These are phyloP conservation scores for Petrocephalus microphthalmus DNA, from an alignment of 2,113 vertebrate genomes.

Conservation along the genomic window DNA sequence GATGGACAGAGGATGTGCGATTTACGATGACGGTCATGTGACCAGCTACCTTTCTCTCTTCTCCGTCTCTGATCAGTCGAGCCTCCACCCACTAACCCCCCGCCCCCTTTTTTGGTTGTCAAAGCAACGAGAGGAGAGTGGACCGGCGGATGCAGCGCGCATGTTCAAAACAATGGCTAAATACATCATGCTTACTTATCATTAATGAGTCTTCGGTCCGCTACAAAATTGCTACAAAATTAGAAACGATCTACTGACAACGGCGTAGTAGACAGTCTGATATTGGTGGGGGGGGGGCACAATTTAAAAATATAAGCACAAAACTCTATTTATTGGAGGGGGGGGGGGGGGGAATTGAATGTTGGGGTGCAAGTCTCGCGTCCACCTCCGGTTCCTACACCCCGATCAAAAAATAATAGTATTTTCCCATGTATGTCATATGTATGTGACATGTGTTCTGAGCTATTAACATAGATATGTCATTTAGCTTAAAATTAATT, in stretches of 20 bases:
- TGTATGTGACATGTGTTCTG: too few species aligned
- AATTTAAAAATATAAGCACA: neutral
- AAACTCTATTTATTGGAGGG: neutral
- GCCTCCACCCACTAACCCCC: slow-evolving; percentile 31
- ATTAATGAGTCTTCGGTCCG: neutral
- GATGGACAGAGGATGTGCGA: slow-evolving; percentile 14
- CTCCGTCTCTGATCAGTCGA: slow-evolving; percentile 29
- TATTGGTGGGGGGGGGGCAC: neutral
- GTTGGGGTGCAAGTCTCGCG: neutral
- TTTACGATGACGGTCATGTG: slow-evolving; percentile 42
- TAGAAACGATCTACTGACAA: neutral
- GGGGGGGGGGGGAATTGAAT: neutral
- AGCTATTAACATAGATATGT: neutral
- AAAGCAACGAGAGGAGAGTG: slow-evolving; percentile 55
- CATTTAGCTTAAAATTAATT: neutral
- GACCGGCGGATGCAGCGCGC: slow-evolving; percentile 62
- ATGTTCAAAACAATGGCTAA: slow-evolving; percentile 45
- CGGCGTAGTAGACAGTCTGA: neutral
- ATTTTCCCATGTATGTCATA: too few species aligned
- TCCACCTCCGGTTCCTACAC: neutral
- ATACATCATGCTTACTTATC: slow-evolving; percentile 18
- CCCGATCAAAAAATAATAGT: neutral
- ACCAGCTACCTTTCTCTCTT: slow-evolving; percentile 44
- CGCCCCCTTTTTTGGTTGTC: slow-evolving; percentile 44
- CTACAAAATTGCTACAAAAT: neutral